A percentile compares a stretch with the other conserved stretches of the same genome.
phyloP scores from a whole-genome alignment of 2,113 vertebrate genomes.

The Antechinus stuartii region DNA sequence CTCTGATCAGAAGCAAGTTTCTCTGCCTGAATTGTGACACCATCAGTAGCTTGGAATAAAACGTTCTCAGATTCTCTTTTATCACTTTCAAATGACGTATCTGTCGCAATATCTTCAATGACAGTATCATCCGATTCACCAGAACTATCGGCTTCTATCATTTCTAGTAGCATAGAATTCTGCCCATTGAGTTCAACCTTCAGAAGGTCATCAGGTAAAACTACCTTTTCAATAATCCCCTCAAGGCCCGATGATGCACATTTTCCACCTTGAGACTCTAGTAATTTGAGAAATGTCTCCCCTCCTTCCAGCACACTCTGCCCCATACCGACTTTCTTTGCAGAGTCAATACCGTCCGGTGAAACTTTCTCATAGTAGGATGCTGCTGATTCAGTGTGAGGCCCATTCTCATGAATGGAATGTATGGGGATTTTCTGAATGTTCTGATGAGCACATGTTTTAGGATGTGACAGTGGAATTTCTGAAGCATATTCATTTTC shows the following conservation, averaged over 20 bases:
- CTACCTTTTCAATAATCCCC: constrained; percentile 62
- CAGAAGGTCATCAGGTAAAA: constrained; percentile 44
- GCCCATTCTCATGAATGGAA: constrained; percentile 33
- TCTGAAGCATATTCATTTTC: constrained; percentile 56
- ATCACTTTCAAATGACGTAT: constrained; percentile 44
- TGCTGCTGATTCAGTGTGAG: not conserved
- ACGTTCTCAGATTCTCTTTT: not conserved
- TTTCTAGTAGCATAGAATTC: constrained; percentile 77
- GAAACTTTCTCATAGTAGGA: constrained; percentile 25
- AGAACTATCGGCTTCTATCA: constrained; percentile 89
- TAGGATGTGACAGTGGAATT: constrained; percentile 70
- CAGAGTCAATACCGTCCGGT: not conserved
- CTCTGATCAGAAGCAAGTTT: constrained; percentile 30
- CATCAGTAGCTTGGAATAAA: not conserved
- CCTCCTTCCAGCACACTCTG: constrained; percentile 30
- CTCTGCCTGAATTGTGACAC: not conserved
- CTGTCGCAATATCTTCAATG: constrained; percentile 85
- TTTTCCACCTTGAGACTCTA: constrained; percentile 58
- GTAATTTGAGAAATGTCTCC: not conserved
- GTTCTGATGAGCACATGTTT: constrained; percentile 60
- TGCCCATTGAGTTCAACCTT: constrained; percentile 69
- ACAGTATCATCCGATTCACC: constrained; percentile 93
- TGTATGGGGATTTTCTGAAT: constrained; percentile 67
- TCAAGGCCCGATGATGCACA: constrained; percentile 46
- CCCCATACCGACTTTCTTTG: constrained; percentile 9